Conservation (phyloP, 1,140 invertebrate species). For the Cyclina sinensis region DNA sequence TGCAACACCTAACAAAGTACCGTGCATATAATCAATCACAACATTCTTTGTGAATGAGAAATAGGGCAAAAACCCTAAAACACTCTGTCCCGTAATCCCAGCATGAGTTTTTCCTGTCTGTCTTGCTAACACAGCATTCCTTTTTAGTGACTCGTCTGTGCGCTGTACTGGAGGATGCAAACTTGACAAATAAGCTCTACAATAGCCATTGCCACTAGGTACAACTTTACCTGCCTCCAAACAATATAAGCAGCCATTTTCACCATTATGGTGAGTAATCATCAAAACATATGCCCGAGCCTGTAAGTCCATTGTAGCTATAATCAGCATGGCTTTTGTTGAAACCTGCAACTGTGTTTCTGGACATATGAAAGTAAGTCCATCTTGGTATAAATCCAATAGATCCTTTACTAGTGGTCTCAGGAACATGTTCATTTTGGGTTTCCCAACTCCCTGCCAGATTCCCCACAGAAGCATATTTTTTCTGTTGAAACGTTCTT, state of each 20-base stretch:
- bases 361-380: background rate
- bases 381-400: conserved; percentile 7
- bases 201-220: conserved; percentile 7
- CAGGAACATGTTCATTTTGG: conserved; percentile 40
- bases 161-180: background rate
- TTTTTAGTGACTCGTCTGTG: background rate
- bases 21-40: conserved; percentile 68
- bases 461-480: conserved; percentile 60
- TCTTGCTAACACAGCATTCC: background rate
- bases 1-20: conserved; percentile 51
- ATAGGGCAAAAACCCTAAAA: conserved; percentile 20
- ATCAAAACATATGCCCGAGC: conserved; percentile 30
- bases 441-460: conserved; percentile 56
- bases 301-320: conserved; percentile 15
- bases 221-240: conserved; percentile 6
- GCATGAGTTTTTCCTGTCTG: background rate
- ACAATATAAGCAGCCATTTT: conserved; percentile 25
- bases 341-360: background rate
- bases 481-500: conserved; percentile 21
- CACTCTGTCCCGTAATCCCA: background rate
- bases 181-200: background rate
- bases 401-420: conserved; percentile 50
- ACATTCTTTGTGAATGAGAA: background rate
- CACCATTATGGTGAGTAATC: conserved; percentile 35
- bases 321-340: background rate